Conservation (phyloP, 2,113 vertebrate genomes). For the Heterotilapia buettikoferi region DNA sequence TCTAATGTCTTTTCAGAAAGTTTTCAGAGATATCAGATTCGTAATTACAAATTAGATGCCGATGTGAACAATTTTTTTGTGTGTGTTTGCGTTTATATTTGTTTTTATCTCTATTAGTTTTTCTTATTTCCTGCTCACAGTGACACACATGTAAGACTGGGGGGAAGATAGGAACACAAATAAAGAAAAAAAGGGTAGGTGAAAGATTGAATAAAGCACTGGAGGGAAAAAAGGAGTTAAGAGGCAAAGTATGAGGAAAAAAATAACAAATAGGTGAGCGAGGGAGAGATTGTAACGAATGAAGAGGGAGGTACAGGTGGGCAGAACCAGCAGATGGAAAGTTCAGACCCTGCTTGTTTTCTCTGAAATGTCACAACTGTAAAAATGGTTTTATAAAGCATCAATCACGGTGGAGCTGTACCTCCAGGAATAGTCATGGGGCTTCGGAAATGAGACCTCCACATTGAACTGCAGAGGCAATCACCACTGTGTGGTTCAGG, state of each 20-base stretch:
- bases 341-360: constrained; percentile 69
- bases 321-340: constrained; percentile 58
- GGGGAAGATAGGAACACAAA: neutral
- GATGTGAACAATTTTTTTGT: neutral
- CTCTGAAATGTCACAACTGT: constrained; percentile 70
- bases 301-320: constrained; percentile 6
- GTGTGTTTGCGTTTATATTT: neutral
- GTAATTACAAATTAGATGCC: neutral
- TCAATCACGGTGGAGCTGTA: constrained; percentile 55
- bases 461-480: constrained; percentile 63
- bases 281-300: constrained; percentile 23
- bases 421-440: constrained; percentile 60
- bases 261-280: neutral
- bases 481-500: constrained; percentile 56
- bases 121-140: neutral
- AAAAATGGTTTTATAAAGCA: constrained; percentile 63
- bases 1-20: neutral
- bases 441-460: constrained; percentile 55
- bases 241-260: neutral
- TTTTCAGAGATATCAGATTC: neutral
- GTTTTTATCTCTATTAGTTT: neutral
- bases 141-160: neutral
- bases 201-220: neutral
- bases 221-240: neutral
- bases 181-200: neutral